phyloP scores from a whole-genome alignment of 2,797 vertebrate genomes.

The Kryptolebias ocellatus region DNA sequence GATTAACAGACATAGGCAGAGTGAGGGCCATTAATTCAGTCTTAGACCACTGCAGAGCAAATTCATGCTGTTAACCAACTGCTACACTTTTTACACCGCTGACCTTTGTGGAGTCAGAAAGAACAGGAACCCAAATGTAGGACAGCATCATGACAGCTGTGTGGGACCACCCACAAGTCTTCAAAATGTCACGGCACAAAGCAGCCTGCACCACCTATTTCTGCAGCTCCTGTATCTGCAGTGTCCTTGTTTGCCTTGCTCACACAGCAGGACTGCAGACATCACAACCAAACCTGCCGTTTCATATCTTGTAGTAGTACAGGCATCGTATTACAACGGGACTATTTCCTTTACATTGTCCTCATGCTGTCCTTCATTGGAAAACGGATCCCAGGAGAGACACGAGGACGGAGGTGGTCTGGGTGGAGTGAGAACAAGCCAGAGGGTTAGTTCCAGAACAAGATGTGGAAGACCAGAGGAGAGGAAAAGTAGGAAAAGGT shows the following conservation, averaged over 20 bases:
- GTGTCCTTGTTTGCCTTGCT: slow-evolving; percentile 4
- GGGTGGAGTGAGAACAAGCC: too few species aligned
- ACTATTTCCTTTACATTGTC: too few species aligned
- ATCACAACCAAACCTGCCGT: slow-evolving; percentile 6
- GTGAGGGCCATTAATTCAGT: not conserved
- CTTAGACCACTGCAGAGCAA: not conserved
- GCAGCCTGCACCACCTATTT: not conserved
- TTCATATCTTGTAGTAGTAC: too few species aligned
- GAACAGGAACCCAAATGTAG: slow-evolving; percentile 10
- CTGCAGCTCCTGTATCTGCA: not conserved
- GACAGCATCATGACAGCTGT: not conserved
- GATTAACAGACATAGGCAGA: not conserved
- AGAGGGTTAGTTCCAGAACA: too few species aligned
- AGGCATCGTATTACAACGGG: too few species aligned
- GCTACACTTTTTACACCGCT: not conserved
- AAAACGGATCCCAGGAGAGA: too few species aligned
- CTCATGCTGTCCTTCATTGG: too few species aligned
- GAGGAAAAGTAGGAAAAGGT: too few species aligned
- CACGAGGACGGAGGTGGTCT: too few species aligned
- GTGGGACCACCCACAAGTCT: not conserved
- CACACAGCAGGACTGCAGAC: not conserved
- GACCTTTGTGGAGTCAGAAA: slow-evolving; percentile 24
- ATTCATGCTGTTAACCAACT: not conserved
- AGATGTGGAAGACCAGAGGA: too few species aligned
- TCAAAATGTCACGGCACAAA: slow-evolving; percentile 3